Evolutionary conservation across 2,888 invertebrate species (phyloP), one percentile per base, ranked within the genome.

Genomic region (Netelia virgata): DNA sequence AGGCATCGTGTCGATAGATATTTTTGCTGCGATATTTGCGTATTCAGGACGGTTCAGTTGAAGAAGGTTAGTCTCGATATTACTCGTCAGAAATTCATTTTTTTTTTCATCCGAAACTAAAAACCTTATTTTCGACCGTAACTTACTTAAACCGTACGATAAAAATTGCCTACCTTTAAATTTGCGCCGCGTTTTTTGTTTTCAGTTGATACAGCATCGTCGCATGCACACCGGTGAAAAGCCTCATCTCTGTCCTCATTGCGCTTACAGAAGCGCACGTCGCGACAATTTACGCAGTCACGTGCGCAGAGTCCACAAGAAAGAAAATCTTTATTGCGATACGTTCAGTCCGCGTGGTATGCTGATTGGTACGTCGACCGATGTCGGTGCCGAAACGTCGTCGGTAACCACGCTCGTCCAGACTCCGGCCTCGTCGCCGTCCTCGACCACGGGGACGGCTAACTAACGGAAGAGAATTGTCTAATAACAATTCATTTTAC

Each of bases 171-270:
- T n/a, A n/a, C n/a, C n/a, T n/a, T n/a, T n/a, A n/a, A n/a, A 59
- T 63, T 53, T 28, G 8, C 9, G 59, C 11, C n/a, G n/a, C n/a
- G n/a, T 43, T 36, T 14, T 82, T 81, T 86, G 68, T 83, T 91
- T 89, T 1, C 89, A 94, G 94, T 89, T 95, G 68, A 95, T 95
- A 82, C 95, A 95, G 88, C 95, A 95, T 89, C 93, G 95, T 73
- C 92, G 95, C 82, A 95, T 95, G 95, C 95, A 95, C 87, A 95
- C 95, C 53, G 95, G 95, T 5, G 95, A 95, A 87, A 95, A 95
- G 82, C 95, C 95, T 1, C 95, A 95, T 88, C 92, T 95, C 11
- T 95, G 95, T 89, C 95, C 95, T 10, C 94, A 94, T 87, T 95
- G 95, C 89, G 93, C 94, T n/a, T 95, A 95, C 87, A 93, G 95